Evolutionary conservation across 2,888 invertebrate genomes (phyloP), one percentile per base, ranked within the genome.

Genomic region (Napeogenes sylphis): DNA sequence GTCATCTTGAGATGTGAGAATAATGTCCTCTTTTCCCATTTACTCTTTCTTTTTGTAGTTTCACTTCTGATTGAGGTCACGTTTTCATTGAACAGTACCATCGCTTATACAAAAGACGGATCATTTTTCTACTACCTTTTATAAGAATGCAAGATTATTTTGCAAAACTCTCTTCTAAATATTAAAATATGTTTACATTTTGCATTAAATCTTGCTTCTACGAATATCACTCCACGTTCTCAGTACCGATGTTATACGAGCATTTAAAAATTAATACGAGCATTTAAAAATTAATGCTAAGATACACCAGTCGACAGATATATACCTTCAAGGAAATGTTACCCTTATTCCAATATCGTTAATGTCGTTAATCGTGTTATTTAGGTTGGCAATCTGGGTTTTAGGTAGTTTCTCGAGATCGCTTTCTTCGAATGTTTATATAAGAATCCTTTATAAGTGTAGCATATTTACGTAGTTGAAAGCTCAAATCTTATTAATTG

Each of bases 1-100:
- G 58, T 63, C 56, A 45, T 57, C 38, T 56, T 38, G 64, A 66
- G 61, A 56, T 61, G 56, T 53, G 46, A 59, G 59, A 59, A 66
- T 64, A 64, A 58, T 64, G 61, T 55, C 14, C 21, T 59, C 45
- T 57, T 64, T 66, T 61, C 8, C 45, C 51, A 51, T 51, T 30
- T n/a, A 51, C 30, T 51, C 30, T 51, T 51, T 30, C 12, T 51
- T 51, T 51, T 14, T 51, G 42, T 10, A 42, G 42, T 42, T 42
- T 42, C 42, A 21, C 8, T 30, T 30, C 51, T 51, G 30, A 30
- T 51, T 51, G 51, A 51, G 51, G 51, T 51, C 51, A 51, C 30
- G 51, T 30, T 51, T 30, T 51, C 30, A 51, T 51, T 51, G 30
- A 51, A 51, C 51, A 21, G 21, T n/a, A 51, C 51, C 47, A 21